Percentiles rank a stretch among this genome's conserved stretches.
These are phyloP conservation scores for Andrena dorsata DNA, from an alignment of 2,888 invertebrate species.

Conservation along the genomic window DNA sequence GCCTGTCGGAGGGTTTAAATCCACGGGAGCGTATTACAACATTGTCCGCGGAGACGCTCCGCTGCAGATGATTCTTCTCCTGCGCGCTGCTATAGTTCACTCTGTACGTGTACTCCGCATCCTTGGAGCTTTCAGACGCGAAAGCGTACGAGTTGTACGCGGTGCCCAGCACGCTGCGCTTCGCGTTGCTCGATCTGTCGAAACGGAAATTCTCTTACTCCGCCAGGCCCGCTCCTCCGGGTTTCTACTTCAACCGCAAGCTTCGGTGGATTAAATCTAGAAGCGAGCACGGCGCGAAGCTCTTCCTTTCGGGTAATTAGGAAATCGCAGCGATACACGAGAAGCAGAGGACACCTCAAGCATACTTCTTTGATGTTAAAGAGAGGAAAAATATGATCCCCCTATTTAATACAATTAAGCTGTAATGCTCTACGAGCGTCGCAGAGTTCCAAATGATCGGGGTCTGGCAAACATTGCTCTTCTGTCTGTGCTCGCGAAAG, in stretches of 20 bases:
- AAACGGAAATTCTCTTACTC: conserved; percentile 34
- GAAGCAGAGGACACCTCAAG: too few species aligned
- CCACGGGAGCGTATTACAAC: conserved; percentile 87
- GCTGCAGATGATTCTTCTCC: conserved; percentile 76
- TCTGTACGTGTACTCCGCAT: conserved; percentile 75
- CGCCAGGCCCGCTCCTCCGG: too few species aligned
- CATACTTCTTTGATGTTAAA: background rate
- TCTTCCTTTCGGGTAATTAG: too few species aligned
- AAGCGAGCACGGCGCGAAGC: too few species aligned
- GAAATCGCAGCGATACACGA: too few species aligned
- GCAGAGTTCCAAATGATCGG: too few species aligned
- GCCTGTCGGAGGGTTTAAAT: conserved; percentile 94
- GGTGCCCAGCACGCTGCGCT: conserved; percentile 73
- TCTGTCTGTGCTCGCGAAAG: too few species aligned
- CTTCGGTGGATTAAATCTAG: too few species aligned
- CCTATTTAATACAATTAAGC: too few species aligned
- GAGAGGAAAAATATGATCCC: background rate
- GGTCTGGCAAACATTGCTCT: too few species aligned
- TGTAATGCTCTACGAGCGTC: too few species aligned
- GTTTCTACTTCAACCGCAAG: too few species aligned
- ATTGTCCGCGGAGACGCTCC: conserved; percentile 83
- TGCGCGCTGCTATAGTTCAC: conserved; percentile 62
- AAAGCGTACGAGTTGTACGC: conserved; percentile 68
- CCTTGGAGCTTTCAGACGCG: conserved; percentile 65
- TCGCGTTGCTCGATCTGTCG: conserved; percentile 73